Evolutionary conservation across 2,888 invertebrate genomes (phyloP).

Genomic region (Ariolimax columbianus): DNA sequence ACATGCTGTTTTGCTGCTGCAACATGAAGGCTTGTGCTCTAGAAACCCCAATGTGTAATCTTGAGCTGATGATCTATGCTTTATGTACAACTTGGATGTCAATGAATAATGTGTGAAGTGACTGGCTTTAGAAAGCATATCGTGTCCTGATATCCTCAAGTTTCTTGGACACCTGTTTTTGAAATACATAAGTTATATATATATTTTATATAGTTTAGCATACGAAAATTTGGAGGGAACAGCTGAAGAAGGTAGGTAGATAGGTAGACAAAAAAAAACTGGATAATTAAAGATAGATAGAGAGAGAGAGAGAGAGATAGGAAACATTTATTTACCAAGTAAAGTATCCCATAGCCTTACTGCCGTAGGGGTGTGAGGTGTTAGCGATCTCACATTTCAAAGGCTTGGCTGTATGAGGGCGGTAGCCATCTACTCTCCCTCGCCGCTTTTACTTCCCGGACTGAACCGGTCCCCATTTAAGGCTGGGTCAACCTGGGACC

Average conservation of each 20-base stretch:
- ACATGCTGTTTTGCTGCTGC: neutral
- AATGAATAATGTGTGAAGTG: neutral
- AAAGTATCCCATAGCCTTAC: too few relatives aligned
- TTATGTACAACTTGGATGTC: neutral
- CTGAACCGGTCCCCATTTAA: too few relatives aligned
- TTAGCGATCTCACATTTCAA: too few relatives aligned
- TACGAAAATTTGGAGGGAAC: neutral
- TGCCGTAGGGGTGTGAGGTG: too few relatives aligned
- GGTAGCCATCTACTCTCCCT: too few relatives aligned
- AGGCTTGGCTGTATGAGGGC: too few relatives aligned
- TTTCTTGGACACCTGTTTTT: conserved; percentile 89
- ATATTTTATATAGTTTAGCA: too few relatives aligned
- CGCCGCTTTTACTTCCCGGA: too few relatives aligned
- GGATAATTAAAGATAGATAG: too few relatives aligned
- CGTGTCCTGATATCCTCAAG: conserved; percentile 98
- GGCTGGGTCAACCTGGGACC: too few relatives aligned
- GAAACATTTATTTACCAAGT: too few relatives aligned
- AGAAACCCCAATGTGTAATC: neutral
- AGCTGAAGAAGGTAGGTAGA: neutral
- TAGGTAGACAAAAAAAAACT: neutral
- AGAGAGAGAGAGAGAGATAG: too few relatives aligned
- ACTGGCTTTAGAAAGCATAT: conserved; percentile 93
- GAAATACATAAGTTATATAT: neutral
- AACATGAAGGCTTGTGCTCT: neutral
- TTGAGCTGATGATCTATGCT: neutral